These are phyloP conservation scores for Dasyurus viverrinus DNA, from an alignment of 2,113 vertebrate species.

Conservation along the genomic window DNA sequence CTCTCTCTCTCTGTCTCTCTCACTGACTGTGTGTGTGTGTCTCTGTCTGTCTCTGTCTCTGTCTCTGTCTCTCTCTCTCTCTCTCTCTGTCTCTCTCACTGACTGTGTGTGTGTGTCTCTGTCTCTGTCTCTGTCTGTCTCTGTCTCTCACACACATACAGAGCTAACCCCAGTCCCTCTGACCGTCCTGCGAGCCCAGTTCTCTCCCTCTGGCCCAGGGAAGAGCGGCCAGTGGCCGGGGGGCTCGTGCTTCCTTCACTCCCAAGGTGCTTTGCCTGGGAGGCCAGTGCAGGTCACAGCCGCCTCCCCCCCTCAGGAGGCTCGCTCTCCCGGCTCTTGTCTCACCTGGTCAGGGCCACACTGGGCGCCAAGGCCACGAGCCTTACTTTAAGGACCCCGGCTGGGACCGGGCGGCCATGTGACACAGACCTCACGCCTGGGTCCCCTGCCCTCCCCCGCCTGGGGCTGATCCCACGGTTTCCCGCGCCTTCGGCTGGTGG, in stretches of 20 bases:
- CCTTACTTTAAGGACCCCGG: too few species aligned
- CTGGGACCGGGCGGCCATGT: fast-evolving
- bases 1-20: too few species aligned
- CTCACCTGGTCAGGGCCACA: neutral
- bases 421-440: neutral
- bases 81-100: too few species aligned
- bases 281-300: too few species aligned
- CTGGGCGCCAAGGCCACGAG: neutral
- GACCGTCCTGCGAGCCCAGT: too few species aligned
- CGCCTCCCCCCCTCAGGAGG: too few species aligned
- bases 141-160: neutral
- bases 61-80: too few species aligned
- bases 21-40: too few species aligned
- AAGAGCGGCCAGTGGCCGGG: neutral
- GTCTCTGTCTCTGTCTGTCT: too few species aligned
- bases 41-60: too few species aligned
- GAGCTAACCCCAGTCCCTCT: neutral
- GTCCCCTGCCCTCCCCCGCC: neutral
- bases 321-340: neutral
- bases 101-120: too few species aligned
- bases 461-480: neutral
- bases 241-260: neutral
- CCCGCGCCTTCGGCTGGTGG: too few species aligned
- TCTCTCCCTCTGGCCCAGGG: neutral
- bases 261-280: neutral